Base-by-base conservation (phyloP, 1,140 invertebrate species). In the Lycorma delicatula region DNA sequence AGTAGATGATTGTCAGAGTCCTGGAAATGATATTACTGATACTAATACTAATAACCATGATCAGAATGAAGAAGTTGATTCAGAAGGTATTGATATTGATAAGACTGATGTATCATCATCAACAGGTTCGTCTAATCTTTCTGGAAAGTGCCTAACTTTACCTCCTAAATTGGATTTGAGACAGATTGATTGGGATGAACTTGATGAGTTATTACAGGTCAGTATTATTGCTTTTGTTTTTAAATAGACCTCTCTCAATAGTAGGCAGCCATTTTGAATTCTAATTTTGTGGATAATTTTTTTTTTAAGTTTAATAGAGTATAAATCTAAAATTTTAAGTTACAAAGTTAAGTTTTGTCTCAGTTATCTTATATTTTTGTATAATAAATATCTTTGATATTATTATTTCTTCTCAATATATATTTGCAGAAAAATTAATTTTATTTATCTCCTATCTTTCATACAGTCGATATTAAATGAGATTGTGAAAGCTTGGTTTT, bases 141-240 rank as follows among this genome's bases (percentile, higher is more conserved):
- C 47, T 36, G 56, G 76, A 1, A 79, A 79, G 66, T 77, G 77
- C 48, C 73, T 79, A 22, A 84, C 82, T 12, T 66, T 87, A 54
- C 84, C 84, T 20, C 79, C 82, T 56, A 86, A 86, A 66, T 67
- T 87, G 49, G 81, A 83, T 63, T 74, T 81, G 5, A 79, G 84
- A 59, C 77, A 77, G 48, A 72, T 79, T 63, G 72, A 84, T 64
- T 84, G 83, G 82, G 83, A 86, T 67, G 84, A 86, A 63, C 68
- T 85, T 16, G 83, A 85, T 67, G 81, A 86, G 60, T 64, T 86
- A 6, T 68, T 85, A 49, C 81, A 84, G 71, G 82, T 75, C 60
- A 23, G 46, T 26, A 41, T 16, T 5, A n/a, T n/a, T n/a, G n/a
- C n/a, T n/a, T n/a, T n/a, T 54, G 18, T 44, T 49, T 49, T 3